Evolutionary conservation across 2,113 vertebrate species (phyloP), one percentile per base, ranked within the genome.

Genomic region (Phaethon lepturus): DNA sequence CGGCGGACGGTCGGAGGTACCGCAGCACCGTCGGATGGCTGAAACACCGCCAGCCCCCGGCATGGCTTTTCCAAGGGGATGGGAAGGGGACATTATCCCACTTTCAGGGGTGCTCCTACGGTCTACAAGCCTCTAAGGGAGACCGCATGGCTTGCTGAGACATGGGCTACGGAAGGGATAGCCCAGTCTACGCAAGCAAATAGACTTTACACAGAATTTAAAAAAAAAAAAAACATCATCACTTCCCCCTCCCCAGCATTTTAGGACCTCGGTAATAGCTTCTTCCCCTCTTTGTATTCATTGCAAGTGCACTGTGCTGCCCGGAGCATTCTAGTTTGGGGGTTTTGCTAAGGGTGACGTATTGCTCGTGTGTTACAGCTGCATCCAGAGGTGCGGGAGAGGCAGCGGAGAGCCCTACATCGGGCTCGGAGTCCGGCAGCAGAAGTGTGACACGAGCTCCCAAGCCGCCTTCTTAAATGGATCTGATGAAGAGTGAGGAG

Each of bases 401-500:
- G 58, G 13, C 4, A 18, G 35, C 3, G 64, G 50, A n/a, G 96
- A 97, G 77, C 96, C 96, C 49, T 86, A 97, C 69, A 98, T 98
- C 10, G 64, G 74, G 4, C 96, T 98, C 4, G 95, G 95, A 4
- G 35, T 97, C 26, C 42, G 96, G 92, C 96, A 98, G 67, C 79
- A 97, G 3, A 95, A 87, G n/a, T 9, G 49, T 4, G 83, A 93
- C 33, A 60, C 17, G 11, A 81, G 68, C 24, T 93, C 95, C 80
- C 97, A 90, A 5, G 64, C 71, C 1, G 44, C 97, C 68, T 98
- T 98, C 45, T 12, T 98, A 45, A 95, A 90, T 0, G 93, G 82
- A n/a, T 98, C 97, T 0, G 98, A 98, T 9, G 98, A 98, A 24
- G 98, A 98, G 24, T 98, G 93, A 96, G 47, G 52, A 42, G 16